Conservation (phyloP, 2,113 vertebrate genomes). For the Syngnathus typhle region DNA sequence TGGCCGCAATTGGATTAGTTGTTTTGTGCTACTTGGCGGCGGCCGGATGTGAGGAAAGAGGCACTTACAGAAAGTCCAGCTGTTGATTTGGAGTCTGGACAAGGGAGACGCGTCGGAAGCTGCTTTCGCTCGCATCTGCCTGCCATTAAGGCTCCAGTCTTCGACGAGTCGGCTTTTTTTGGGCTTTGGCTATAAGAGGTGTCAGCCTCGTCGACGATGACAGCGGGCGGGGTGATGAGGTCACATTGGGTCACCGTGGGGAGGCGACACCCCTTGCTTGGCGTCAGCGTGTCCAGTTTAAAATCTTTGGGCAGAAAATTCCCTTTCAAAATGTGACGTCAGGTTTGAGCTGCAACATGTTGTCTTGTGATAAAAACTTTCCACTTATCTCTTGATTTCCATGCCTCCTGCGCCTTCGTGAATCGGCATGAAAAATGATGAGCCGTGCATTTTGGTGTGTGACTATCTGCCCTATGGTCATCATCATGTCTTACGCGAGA, state of each 20-base stretch:
- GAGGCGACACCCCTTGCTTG: slow-evolving; percentile 52
- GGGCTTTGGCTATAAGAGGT: background rate
- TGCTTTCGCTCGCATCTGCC: slow-evolving; percentile 66
- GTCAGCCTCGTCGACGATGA: slow-evolving; percentile 53
- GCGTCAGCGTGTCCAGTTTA: slow-evolving; percentile 31
- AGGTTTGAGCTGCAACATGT: background rate
- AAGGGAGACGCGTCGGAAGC: slow-evolving; percentile 70
- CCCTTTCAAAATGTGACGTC: background rate
- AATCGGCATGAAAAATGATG: background rate
- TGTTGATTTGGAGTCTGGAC: slow-evolving; percentile 86
- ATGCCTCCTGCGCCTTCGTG: background rate
- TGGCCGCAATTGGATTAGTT: slow-evolving; percentile 83
- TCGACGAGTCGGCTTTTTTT: slow-evolving; percentile 39
- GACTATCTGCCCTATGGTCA: background rate
- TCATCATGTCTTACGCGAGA: background rate
- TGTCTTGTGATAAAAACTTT: slow-evolving; percentile 4
- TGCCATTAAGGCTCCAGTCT: slow-evolving; percentile 85
- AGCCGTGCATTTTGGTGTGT: background rate
- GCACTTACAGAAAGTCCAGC: slow-evolving; percentile 78
- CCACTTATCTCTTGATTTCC: background rate
- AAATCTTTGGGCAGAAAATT: background rate
- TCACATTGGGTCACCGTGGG: slow-evolving; percentile 37
- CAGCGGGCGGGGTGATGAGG: slow-evolving; percentile 28
- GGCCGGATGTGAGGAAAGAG: slow-evolving; percentile 56
- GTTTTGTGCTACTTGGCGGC: slow-evolving; percentile 70